A percentile compares a stretch with the other conserved stretches of the same genome.
Conservation (phyloP, 2,888 invertebrate species). For the Ochropleura leucogaster region DNA sequence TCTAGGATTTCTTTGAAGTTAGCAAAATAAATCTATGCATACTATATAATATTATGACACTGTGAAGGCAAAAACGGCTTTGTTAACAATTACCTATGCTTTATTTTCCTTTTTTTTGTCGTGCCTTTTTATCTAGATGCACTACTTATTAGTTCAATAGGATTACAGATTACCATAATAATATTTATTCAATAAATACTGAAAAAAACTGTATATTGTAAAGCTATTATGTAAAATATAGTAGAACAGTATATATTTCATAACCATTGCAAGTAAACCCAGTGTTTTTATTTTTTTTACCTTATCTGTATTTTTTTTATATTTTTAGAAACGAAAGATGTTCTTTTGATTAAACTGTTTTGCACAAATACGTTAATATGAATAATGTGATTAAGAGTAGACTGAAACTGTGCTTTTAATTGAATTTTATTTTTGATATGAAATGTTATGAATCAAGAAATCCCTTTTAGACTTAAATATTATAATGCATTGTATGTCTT, state of each 20-base stretch:
- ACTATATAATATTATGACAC: not conserved
- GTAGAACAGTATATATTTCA: not conserved
- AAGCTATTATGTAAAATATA: slow-evolving; percentile 2
- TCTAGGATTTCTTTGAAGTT: not conserved
- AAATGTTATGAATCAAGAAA: not conserved
- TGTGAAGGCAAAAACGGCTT: not conserved
- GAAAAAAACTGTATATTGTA: not conserved
- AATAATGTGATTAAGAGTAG: slow-evolving; percentile 7
- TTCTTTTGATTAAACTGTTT: not conserved
- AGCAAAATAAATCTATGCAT: not conserved
- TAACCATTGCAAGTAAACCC: slow-evolving; percentile 2
- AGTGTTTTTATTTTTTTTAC: not conserved
- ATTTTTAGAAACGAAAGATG: too few relatives aligned
- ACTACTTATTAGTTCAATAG: not conserved
- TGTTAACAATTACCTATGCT: too few relatives aligned
- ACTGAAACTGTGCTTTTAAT: slow-evolving; percentile 6
- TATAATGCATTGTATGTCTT: slow-evolving; percentile 11
- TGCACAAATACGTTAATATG: not conserved
- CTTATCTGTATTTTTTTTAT: too few relatives aligned
- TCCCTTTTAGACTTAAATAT: not conserved
- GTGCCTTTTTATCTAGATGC: not conserved
- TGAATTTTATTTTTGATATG: slow-evolving; percentile 1
- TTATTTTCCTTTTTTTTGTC: not conserved
- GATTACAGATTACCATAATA: not conserved
- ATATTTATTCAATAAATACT: not conserved